Evolutionary conservation across 53 echinoderm and acorn worm species (phyloP).

Genomic region (Stichopus horrens): DNA sequence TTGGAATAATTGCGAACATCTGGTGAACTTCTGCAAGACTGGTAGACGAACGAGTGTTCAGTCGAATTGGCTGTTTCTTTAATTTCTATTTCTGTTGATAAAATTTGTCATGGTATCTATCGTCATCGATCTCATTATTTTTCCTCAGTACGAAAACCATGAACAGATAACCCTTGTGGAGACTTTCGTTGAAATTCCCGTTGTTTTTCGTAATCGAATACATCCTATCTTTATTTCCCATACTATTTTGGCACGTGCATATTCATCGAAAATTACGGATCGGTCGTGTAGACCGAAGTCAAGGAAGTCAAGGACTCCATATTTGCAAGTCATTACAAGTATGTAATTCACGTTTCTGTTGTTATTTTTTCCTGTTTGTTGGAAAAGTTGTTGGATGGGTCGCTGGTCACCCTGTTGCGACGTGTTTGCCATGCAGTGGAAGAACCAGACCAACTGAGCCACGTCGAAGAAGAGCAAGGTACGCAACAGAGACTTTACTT

Average conservation of each 20-base stretch:
- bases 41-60: slow-evolving; percentile 8
- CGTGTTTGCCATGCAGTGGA: too few species aligned
- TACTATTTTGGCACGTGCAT: neutral
- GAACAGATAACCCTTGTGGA: too few species aligned
- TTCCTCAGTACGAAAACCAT: too few species aligned
- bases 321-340: too few species aligned
- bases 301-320: neutral
- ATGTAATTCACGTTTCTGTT: neutral
- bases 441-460: too few species aligned
- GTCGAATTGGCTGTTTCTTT: neutral
- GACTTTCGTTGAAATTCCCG: too few species aligned
- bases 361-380: neutral
- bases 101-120: neutral
- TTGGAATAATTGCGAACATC: slow-evolving; percentile 31
- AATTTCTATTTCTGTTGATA: neutral
- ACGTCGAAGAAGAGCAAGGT: too few species aligned
- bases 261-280: neutral
- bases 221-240: too few species aligned
- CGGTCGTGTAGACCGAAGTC: neutral
- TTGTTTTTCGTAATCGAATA: too few species aligned
- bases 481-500: too few species aligned
- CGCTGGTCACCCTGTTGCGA: neutral
- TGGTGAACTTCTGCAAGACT: slow-evolving; percentile 26
- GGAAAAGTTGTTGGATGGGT: slow-evolving; percentile 12
- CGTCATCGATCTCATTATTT: too few species aligned